These are phyloP conservation scores for Anarsia innoxiella DNA, from an alignment of 2,888 invertebrate genomes.

Conservation along the genomic window DNA sequence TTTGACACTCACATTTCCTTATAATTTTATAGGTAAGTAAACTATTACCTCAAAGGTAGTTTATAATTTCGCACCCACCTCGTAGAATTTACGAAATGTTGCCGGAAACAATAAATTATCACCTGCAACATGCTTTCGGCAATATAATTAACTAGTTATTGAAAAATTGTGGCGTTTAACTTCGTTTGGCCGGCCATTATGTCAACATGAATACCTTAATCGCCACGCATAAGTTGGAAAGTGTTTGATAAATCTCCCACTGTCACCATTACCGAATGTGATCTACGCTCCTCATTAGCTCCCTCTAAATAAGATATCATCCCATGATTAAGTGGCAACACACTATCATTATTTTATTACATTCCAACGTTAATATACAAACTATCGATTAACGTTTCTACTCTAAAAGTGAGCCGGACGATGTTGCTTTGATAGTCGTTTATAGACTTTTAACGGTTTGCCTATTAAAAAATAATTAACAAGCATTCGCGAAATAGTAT, in stretches of 20 bases:
- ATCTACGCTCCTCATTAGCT: conserved; percentile 70
- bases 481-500: conserved; percentile 33
- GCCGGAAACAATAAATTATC: conserved; percentile 15
- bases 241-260: conserved; percentile 65
- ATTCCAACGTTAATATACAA: conserved; percentile 58
- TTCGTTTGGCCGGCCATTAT: conserved; percentile 59
- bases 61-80: no score
- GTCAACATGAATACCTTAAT: conserved; percentile 69
- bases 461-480: conserved; percentile 37
- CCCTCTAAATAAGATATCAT: conserved; percentile 67
- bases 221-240: conserved; percentile 61
- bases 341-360: conserved; percentile 65
- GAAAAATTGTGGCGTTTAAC: conserved; percentile 53
- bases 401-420: conserved; percentile 38
- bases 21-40: not conserved
- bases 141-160: conserved; percentile 25
- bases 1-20: no score
- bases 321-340: conserved; percentile 56
- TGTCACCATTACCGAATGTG: conserved; percentile 69
- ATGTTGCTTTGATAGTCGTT: conserved; percentile 25
- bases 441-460: conserved; percentile 28
- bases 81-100: conserved; percentile 13
- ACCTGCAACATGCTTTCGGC: conserved; percentile 10
- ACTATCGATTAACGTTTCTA: conserved; percentile 44
- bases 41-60: no score